phyloP scores from a whole-genome alignment of 2,113 vertebrate genomes.

The Callocephalon fimbriatum region DNA sequence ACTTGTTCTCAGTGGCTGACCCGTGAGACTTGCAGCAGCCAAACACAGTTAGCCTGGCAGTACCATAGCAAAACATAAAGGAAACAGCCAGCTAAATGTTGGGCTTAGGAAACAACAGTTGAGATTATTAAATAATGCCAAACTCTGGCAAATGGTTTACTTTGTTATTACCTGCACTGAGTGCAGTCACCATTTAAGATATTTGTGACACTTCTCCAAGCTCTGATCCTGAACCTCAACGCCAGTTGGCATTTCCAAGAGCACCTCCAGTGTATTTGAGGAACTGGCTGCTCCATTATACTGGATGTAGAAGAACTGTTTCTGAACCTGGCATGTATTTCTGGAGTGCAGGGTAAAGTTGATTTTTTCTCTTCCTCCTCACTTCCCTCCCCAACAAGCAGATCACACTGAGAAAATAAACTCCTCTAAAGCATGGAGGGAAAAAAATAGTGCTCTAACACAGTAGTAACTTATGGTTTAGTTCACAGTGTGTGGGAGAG shows the following conservation, averaged over 20 bases:
- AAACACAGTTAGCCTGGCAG: neutral
- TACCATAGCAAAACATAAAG: neutral
- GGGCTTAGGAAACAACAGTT: neutral
- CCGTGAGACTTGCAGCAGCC: neutral
- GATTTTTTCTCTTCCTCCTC: neutral
- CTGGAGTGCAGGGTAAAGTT: neutral
- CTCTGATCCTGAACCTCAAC: neutral
- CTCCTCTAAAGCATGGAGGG: neutral
- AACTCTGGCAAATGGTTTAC: neutral
- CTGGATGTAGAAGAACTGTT: neutral
- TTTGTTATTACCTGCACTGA: neutral
- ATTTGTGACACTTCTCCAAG: neutral
- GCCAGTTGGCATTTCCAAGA: neutral
- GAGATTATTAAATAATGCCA: neutral
- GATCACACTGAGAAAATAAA: conserved; percentile 43
- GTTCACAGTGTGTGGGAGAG: conserved; percentile 38
- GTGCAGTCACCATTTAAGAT: neutral
- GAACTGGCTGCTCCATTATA: neutral
- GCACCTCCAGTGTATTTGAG: neutral
- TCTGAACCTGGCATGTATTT: neutral
- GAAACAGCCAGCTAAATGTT: neutral
- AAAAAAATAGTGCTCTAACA: conserved; percentile 4
- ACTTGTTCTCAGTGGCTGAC: neutral
- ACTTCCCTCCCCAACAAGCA: neutral
- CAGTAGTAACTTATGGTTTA: conserved; percentile 21